Evolutionary conservation across 1,140 invertebrate species (phyloP).

Genomic region (Charaxes varanes): DNA sequence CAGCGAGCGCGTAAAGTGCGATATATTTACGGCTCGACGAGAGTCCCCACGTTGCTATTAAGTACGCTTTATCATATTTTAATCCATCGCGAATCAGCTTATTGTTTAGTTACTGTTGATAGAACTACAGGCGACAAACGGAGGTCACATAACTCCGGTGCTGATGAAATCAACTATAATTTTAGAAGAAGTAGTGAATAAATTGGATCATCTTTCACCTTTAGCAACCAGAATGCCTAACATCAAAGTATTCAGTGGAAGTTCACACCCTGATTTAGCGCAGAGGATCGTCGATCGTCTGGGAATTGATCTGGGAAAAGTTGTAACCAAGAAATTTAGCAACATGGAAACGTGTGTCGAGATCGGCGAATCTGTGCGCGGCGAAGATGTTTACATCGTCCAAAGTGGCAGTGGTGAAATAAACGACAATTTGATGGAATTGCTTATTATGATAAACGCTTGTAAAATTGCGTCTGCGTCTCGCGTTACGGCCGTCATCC

Average conservation of each 20-base stretch:
- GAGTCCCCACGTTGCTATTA: conserved; percentile 51
- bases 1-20: conserved; percentile 37
- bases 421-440: conserved; percentile 99
- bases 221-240: conserved; percentile 87
- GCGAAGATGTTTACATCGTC: conserved; percentile 99
- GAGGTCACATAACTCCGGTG: conserved; percentile 41
- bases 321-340: conserved; percentile 99
- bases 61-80: conserved; percentile 47
- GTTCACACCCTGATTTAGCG: conserved; percentile 96
- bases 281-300: conserved; percentile 96
- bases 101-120: conserved; percentile 35
- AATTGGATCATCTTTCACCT: conserved; percentile 57
- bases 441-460: conserved; percentile 99
- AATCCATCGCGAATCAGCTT: conserved; percentile 45
- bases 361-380: conserved; percentile 98
- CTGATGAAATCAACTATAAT: conserved; percentile 66
- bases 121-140: conserved; percentile 36
- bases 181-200: conserved; percentile 65
- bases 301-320: conserved; percentile 97
- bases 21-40: conserved; percentile 42
- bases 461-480: conserved; percentile 99
- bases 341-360: conserved; percentile 99
- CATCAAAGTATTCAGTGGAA: conserved; percentile 98
- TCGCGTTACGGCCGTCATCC: conserved; percentile 98
- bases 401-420: conserved; percentile 98